phyloP scores from a whole-genome alignment of 2,797 vertebrate species.

The Gadopsis marmoratus region DNA sequence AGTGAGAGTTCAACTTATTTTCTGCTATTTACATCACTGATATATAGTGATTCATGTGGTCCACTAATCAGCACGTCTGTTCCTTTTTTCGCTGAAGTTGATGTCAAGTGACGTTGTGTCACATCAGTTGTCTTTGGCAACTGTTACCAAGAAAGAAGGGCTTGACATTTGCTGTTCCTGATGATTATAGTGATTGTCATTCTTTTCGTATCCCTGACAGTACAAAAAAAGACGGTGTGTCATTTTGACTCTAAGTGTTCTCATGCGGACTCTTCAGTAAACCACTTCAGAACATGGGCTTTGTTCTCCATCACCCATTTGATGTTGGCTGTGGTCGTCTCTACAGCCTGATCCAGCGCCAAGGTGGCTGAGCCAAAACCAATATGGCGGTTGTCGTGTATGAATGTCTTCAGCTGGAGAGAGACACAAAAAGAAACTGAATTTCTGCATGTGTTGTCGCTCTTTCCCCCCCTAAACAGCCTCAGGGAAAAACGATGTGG shows the following conservation, averaged over 20 bases:
- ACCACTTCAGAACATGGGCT: conserved; percentile 84
- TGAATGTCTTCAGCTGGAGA: conserved; percentile 89
- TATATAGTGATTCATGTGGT: not conserved
- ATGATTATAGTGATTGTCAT: conserved; percentile 31
- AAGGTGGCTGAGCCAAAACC: conserved; percentile 92
- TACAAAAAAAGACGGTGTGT: not conserved
- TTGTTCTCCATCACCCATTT: conserved; percentile 91
- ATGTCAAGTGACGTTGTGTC: not conserved
- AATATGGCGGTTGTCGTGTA: conserved; percentile 81
- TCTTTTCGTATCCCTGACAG: conserved; percentile 27
- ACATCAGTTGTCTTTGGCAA: not conserved
- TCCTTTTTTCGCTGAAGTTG: conserved; percentile 4
- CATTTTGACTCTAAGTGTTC: not conserved
- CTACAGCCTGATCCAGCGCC: conserved; percentile 92
- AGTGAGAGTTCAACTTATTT: not conserved
- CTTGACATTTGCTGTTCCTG: not conserved
- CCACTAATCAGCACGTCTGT: not conserved
- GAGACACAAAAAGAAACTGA: conserved; percentile 9
- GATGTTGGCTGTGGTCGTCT: conserved; percentile 91
- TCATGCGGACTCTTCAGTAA: conserved; percentile 70
- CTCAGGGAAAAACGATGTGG: not conserved
- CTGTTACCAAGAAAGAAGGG: not conserved
- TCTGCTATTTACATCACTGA: not conserved
- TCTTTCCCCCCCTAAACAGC: conserved; percentile 6
- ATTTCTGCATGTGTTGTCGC: not conserved